phyloP scores from a whole-genome alignment of 2,797 vertebrate genomes.

The Sylvilagus floridanus region DNA sequence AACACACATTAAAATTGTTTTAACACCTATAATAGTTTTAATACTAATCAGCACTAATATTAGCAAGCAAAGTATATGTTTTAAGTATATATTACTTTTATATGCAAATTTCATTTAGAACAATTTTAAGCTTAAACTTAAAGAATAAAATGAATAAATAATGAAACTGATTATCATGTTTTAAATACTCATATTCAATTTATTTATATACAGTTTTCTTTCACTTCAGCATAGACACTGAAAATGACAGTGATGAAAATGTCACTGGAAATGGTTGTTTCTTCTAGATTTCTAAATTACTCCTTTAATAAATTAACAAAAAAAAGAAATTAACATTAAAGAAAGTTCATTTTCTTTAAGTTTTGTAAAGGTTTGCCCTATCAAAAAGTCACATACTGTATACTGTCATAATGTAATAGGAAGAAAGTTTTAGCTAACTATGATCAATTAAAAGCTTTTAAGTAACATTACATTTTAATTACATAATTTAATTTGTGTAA shows the following conservation, averaged over 20 bases:
- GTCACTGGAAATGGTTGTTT: neutral
- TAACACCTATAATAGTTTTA: neutral
- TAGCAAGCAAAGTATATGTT: neutral
- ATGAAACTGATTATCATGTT: neutral
- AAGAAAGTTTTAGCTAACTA: neutral
- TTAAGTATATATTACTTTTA: neutral
- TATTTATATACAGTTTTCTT: neutral
- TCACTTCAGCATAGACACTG: neutral
- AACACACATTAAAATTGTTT: neutral
- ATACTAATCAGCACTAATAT: neutral
- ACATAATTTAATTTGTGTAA: neutral
- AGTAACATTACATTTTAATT: neutral
- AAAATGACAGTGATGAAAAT: neutral
- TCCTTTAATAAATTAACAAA: too few species aligned
- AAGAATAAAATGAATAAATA: neutral
- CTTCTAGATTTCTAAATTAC: neutral
- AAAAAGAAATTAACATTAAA: neutral
- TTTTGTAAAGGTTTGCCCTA: neutral
- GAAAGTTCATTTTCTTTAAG: neutral
- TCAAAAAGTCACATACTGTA: neutral
- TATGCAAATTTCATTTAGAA: neutral
- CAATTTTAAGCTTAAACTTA: neutral
- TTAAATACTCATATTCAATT: neutral
- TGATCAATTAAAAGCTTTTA: neutral
- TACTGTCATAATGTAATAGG: neutral